Conservation (phyloP, 2,888 invertebrate genomes). For the Erynnis tages region DNA sequence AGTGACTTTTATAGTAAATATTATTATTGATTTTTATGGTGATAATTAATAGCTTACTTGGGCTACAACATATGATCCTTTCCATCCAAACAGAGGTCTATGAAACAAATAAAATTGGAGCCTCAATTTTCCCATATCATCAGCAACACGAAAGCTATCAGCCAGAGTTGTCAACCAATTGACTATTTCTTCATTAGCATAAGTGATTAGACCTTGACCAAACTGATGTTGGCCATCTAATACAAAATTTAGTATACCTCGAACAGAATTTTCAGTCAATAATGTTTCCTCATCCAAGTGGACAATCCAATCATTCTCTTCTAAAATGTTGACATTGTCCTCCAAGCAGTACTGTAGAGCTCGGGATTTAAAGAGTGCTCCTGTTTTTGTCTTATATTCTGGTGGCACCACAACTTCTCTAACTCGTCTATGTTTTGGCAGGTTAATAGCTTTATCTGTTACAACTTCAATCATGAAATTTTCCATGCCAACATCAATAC, state of each 20-base stretch:
- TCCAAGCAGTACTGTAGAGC: conserved; percentile 98
- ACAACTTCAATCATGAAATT: conserved; percentile 98
- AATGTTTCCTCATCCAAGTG: conserved; percentile 98
- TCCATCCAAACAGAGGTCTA: conserved; percentile 98
- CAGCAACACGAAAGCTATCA: conserved; percentile 97
- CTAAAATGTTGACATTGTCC: conserved; percentile 91
- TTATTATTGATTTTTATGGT: too few relatives aligned
- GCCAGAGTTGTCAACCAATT: conserved; percentile 98
- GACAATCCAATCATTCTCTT: conserved; percentile 97
- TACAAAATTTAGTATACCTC: conserved; percentile 96
- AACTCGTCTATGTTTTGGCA: conserved; percentile 89
- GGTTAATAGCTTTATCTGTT: conserved; percentile 91
- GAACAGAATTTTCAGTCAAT: conserved; percentile 94
- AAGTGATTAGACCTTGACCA: conserved; percentile 97
- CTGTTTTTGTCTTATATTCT: conserved; percentile 92
- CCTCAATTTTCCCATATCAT: conserved; percentile 98
- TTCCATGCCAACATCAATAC: conserved; percentile 94
- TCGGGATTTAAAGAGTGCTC: conserved; percentile 96
- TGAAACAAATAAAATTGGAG: conserved; percentile 96
- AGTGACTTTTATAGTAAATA: too few relatives aligned
- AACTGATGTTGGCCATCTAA: conserved; percentile 96
- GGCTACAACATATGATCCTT: conserved; percentile 98
- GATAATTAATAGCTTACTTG: conserved; percentile 88
- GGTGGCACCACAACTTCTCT: conserved; percentile 94
- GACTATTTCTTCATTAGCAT: conserved; percentile 97